These are phyloP conservation scores for Pseudonaja textilis DNA, from an alignment of 2,113 vertebrate species.

Conservation along the genomic window DNA sequence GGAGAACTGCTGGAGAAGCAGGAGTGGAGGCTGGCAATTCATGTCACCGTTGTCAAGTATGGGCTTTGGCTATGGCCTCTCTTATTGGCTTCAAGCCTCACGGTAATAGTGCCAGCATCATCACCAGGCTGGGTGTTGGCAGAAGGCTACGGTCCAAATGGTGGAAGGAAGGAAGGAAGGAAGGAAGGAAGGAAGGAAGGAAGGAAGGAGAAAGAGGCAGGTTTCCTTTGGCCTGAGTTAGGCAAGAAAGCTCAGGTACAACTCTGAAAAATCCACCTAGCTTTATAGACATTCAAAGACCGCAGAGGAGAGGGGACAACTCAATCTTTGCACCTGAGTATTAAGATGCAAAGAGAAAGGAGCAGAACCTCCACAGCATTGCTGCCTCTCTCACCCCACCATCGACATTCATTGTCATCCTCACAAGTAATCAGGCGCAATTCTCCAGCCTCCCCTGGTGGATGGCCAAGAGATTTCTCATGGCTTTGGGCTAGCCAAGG, in stretches of 20 bases:
- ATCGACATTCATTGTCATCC: neutral
- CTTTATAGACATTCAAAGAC: conserved; percentile 39
- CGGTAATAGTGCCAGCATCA: neutral
- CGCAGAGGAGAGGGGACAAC: conserved; percentile 7
- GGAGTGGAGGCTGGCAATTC: neutral
- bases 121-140: conserved; percentile 21
- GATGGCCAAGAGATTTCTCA: neutral
- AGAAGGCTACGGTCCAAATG: neutral
- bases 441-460: neutral
- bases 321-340: neutral
- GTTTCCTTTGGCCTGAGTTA: neutral
- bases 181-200: neutral
- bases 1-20: conserved; percentile 4
- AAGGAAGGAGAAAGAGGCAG: neutral
- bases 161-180: neutral
- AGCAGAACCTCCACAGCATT: neutral
- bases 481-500: neutral
- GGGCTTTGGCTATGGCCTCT: neutral
- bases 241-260: conserved; percentile 27
- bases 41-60: neutral
- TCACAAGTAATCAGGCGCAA: neutral
- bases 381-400: neutral
- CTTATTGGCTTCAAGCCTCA: neutral
- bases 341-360: neutral
- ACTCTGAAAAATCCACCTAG: neutral